Evolutionary conservation across 2,797 vertebrate genomes (phyloP).

Genomic region (Micromesistius poutassou): DNA sequence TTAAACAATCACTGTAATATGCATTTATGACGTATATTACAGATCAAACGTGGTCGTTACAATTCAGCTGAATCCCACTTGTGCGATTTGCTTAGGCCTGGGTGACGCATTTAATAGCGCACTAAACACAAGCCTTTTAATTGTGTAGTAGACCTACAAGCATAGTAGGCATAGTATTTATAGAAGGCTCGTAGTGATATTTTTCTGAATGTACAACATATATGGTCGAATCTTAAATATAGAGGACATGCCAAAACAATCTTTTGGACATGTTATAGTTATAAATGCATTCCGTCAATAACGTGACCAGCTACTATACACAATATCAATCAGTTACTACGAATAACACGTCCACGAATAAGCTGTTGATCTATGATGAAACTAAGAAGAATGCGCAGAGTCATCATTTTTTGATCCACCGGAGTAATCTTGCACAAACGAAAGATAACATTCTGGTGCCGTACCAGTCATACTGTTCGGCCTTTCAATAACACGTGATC

Average conservation of each 20-base stretch:
- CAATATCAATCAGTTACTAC: neutral
- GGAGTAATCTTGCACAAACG: neutral
- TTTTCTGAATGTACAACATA: neutral
- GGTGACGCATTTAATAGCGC: neutral
- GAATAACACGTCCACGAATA: neutral
- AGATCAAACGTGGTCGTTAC: neutral
- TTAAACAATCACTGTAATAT: neutral
- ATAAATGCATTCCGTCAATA: neutral
- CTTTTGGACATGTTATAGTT: slow-evolving; percentile 4
- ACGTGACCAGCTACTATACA: neutral
- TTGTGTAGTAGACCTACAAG: neutral
- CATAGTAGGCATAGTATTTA: neutral
- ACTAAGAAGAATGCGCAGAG: neutral
- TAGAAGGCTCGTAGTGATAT: neutral
- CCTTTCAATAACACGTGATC: neutral
- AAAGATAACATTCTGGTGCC: neutral
- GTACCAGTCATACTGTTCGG: neutral
- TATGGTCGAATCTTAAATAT: neutral
- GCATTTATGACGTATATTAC: neutral
- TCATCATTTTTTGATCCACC: neutral
- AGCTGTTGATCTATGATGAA: neutral
- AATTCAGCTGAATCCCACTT: neutral
- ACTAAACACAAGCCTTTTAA: neutral
- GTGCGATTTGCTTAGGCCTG: neutral
- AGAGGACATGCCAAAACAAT: neutral